Percentiles rank a stretch among this genome's conserved stretches.
Conservation (phyloP, 2,888 invertebrate genomes). For the Orthonevra nobilis region DNA sequence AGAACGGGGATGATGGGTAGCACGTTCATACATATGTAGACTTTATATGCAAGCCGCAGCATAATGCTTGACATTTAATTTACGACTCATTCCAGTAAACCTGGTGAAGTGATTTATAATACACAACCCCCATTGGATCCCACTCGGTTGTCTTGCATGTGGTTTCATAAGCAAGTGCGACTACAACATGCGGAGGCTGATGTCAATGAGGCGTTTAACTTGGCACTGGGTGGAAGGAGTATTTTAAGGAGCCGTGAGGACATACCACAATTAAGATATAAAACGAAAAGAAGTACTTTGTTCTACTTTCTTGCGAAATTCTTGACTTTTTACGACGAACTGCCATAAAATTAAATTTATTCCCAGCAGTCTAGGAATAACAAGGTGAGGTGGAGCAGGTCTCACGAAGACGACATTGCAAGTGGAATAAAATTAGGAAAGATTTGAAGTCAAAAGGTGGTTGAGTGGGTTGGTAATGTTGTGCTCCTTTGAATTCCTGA, state of each 20-base stretch:
- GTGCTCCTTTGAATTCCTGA: too few species aligned
- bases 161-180: slow-evolving; percentile 18
- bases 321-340: background rate
- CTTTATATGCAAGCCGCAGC: slow-evolving; percentile 27
- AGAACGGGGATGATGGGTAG: background rate
- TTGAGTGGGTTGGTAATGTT: too few species aligned
- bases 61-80: slow-evolving; percentile 35
- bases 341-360: slow-evolving; percentile 6
- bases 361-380: background rate
- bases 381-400: too few species aligned
- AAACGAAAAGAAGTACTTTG: background rate
- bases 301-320: background rate
- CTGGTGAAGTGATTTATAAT: slow-evolving; percentile 40
- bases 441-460: too few species aligned
- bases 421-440: too few species aligned
- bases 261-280: background rate
- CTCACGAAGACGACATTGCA: too few species aligned
- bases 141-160: slow-evolving; percentile 9
- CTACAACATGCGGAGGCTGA: slow-evolving; percentile 3
- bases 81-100: slow-evolving; percentile 27
- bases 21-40: too few species aligned
- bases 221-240: too few species aligned
- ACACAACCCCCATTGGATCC: background rate
- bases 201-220: slow-evolving; percentile 14
- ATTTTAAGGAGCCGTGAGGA: too few species aligned